These are phyloP conservation scores for Lepidiolamprologus cunningtoni DNA, from an alignment of 2,113 vertebrate genomes.

Conservation along the genomic window DNA sequence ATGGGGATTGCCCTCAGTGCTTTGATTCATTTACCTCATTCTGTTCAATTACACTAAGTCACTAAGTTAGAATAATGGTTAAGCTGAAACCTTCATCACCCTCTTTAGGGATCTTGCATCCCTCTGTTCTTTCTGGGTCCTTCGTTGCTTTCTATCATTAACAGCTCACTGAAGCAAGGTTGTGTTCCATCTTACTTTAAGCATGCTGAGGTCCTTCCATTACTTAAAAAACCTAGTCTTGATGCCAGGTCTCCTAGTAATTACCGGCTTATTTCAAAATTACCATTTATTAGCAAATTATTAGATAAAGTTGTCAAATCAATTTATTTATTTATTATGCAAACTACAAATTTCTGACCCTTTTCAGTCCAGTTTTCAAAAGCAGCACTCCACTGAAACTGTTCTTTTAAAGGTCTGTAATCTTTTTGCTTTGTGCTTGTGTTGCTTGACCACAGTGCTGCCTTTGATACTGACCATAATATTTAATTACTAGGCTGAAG, in stretches of 20 bases:
- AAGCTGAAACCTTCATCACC: background rate
- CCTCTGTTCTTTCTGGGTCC: background rate
- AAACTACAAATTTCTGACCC: background rate
- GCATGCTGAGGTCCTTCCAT: background rate
- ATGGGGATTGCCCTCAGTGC: background rate
- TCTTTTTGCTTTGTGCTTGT: background rate
- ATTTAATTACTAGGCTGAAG: background rate
- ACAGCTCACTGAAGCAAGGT: background rate
- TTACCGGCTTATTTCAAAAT: background rate
- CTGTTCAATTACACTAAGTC: background rate
- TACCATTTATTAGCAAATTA: background rate
- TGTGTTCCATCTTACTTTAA: background rate
- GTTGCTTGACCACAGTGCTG: background rate
- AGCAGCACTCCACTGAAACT: background rate
- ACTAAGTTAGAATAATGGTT: background rate
- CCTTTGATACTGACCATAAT: background rate
- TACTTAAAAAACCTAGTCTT: background rate
- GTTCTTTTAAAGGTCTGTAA: background rate
- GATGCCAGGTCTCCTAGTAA: background rate
- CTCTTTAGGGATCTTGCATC: background rate
- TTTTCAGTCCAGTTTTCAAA: background rate
- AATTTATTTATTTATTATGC: background rate
- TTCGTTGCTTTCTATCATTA: background rate
- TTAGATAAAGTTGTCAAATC: background rate
- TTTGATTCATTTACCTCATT: background rate